These are phyloP conservation scores for Aelia acuminata DNA, from an alignment of 2,888 invertebrate genomes.

Conservation along the genomic window DNA sequence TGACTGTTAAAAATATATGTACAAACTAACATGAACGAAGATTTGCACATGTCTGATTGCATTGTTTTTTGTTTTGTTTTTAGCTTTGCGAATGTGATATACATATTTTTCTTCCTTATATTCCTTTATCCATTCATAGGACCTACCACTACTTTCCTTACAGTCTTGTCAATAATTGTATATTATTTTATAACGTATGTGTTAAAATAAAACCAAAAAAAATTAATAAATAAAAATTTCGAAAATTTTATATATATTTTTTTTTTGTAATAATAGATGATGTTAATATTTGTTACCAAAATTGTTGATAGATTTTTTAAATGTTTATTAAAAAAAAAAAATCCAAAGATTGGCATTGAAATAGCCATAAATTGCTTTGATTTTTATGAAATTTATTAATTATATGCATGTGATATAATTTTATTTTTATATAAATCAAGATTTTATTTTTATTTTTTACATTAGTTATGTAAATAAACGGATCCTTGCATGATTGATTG, in stretches of 20 bases:
- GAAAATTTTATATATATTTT: slow-evolving; percentile 21
- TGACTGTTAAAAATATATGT: slow-evolving; percentile 8
- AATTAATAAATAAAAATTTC: too few species aligned
- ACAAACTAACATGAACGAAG: slow-evolving; percentile 25
- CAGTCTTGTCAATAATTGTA: slow-evolving; percentile 60
- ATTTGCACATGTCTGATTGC: slow-evolving; percentile 41
- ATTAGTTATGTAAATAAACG: slow-evolving; percentile 22
- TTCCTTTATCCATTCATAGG: slow-evolving; percentile 62
- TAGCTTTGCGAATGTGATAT: slow-evolving; percentile 63
- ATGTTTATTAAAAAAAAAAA: background rate
- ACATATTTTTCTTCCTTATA: slow-evolving; percentile 61
- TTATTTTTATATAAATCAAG: slow-evolving; percentile 27
- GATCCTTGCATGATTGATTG: slow-evolving; percentile 34
- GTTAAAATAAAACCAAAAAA: slow-evolving; percentile 22
- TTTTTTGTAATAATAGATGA: slow-evolving; percentile 14
- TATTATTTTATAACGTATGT: slow-evolving; percentile 59
- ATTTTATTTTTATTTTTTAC: background rate
- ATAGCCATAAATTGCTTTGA: background rate
- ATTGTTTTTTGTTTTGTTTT: slow-evolving; percentile 58
- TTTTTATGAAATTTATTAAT: background rate
- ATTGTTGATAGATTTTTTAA: slow-evolving; percentile 10
- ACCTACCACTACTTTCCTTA: slow-evolving; percentile 59
- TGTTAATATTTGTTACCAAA: slow-evolving; percentile 45
- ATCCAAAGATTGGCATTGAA: background rate
- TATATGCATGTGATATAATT: slow-evolving; percentile 31